Percentiles rank a stretch among this genome's conserved stretches.
Evolutionary conservation across 2,888 invertebrate species (phyloP).

Genomic region (Arge pagana): DNA sequence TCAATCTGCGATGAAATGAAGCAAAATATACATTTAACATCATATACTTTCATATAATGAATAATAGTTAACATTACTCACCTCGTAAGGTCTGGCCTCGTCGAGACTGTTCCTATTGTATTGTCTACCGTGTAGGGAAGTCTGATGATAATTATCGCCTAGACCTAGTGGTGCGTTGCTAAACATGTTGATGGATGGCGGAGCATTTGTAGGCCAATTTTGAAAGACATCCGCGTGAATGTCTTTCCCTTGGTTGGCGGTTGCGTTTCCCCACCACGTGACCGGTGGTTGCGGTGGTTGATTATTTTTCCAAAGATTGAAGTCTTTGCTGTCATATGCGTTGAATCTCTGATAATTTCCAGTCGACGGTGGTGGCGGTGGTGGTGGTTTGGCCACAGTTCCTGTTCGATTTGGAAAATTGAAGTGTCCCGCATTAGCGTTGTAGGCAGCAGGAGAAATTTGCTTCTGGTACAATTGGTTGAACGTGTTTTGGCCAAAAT

Average conservation of each 20-base stretch:
- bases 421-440: slow-evolving; percentile 40
- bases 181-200: slow-evolving; percentile 31
- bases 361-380: slow-evolving; percentile 21
- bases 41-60: slow-evolving; percentile 6
- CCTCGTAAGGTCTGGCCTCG: slow-evolving; percentile 42
- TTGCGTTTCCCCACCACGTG: slow-evolving; percentile 40
- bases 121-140: slow-evolving; percentile 29
- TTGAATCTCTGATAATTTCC: slow-evolving; percentile 43
- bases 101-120: slow-evolving; percentile 41
- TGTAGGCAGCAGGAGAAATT: slow-evolving; percentile 39
- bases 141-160: slow-evolving; percentile 44
- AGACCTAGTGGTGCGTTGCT: slow-evolving; percentile 38
- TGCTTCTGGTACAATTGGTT: slow-evolving; percentile 42
- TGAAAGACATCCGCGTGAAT: slow-evolving; percentile 39
- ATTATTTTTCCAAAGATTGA: slow-evolving; percentile 49
- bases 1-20: slow-evolving; percentile 45
- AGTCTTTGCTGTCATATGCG: slow-evolving; percentile 45
- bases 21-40: background rate
- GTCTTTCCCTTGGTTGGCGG: slow-evolving; percentile 39
- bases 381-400: slow-evolving; percentile 33
- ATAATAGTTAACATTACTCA: slow-evolving; percentile 31
- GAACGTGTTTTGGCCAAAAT: slow-evolving; percentile 36
- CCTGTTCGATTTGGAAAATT: slow-evolving; percentile 37
- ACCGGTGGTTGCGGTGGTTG: slow-evolving; percentile 46
- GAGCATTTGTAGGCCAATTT: slow-evolving; percentile 44